Evolutionary conservation across 2,113 vertebrate species (phyloP), one percentile per base, ranked within the genome.

Genomic region (Phasianus colchicus): DNA sequence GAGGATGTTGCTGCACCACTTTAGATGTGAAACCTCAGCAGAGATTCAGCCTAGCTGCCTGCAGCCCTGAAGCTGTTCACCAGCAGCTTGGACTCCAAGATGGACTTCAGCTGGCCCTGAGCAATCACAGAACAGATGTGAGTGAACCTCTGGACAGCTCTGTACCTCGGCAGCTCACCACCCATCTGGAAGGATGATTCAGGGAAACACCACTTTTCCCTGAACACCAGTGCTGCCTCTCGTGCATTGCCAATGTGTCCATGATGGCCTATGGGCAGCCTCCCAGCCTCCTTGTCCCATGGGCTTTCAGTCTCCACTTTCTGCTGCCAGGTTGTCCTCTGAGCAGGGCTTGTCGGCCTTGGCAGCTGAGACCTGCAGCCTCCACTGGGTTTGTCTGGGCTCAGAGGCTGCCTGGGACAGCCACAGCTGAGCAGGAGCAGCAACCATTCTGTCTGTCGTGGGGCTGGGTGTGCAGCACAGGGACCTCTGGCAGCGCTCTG

Each of bases 91-190:
- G 29, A 32, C 11, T 50, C n/a, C 30, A n/a, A 79, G 58, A 47
- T 13, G 70, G 21, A 13, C 57, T 34, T 57, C 45, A 50, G 2
- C 38, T 22, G 15, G 6, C 25, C 24, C 47, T 1, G 4, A 80
- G 47, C 20, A 83, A 45, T 52, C 34, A 42, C 34, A 32, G 7
- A 2, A 21, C 0, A 3, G 42, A 75, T 29, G 20, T 0, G 1
- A 24, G 10, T 29, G 43, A 40, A n/a, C 20, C 8, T 30, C n/a
- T 57, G 40, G 47, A 12, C 4, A 20, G 34, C 29, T 18, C n/a
- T 18, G 11, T 34, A n/a, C 11, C 11, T 25, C 1, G 3, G 34
- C 42, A 72, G 43, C 32, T 69, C 42, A 64, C 43, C 11, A 1
- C n/a, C 47, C 1, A 0, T 38, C 70, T 60, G 52, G 30, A 30